These are phyloP conservation scores for Phyllotreta striolata DNA, from an alignment of 2,888 invertebrate species.

Conservation along the genomic window DNA sequence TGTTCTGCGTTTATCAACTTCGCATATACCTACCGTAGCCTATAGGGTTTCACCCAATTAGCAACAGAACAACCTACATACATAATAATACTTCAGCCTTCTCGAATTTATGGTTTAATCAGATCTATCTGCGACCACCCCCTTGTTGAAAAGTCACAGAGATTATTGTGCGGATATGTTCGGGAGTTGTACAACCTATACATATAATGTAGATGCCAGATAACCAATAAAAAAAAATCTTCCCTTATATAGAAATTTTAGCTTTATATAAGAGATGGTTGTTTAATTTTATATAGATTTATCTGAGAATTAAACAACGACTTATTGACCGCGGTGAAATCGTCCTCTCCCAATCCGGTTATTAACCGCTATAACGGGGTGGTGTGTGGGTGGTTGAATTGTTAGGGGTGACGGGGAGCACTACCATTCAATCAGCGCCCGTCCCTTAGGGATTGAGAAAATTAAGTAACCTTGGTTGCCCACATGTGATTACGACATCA, in stretches of 20 bases:
- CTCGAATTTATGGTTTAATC: conserved; percentile 41
- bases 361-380: background rate
- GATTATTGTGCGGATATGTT: conserved; percentile 25
- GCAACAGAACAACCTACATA: conserved; percentile 46
- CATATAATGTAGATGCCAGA: background rate
- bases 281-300: no score
- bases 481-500: conserved; percentile 56
- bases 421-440: conserved; percentile 57
- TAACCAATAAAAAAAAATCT: conserved; percentile 21
- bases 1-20: conserved; percentile 38
- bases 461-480: conserved; percentile 59
- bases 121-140: conserved; percentile 32
- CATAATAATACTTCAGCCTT: conserved; percentile 43
- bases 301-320: no score
- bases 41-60: conserved; percentile 50
- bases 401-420: conserved; percentile 33
- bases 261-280: no score
- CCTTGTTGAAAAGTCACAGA: conserved; percentile 33
- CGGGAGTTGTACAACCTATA: conserved; percentile 18
- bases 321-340: no score
- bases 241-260: conserved; percentile 13
- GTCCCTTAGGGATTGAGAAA: conserved; percentile 56
- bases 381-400: conserved; percentile 15
- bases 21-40: conserved; percentile 25
- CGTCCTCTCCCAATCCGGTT: no score